Conservation (phyloP, 2,113 vertebrate genomes). For the Pterocles gutturalis region DNA sequence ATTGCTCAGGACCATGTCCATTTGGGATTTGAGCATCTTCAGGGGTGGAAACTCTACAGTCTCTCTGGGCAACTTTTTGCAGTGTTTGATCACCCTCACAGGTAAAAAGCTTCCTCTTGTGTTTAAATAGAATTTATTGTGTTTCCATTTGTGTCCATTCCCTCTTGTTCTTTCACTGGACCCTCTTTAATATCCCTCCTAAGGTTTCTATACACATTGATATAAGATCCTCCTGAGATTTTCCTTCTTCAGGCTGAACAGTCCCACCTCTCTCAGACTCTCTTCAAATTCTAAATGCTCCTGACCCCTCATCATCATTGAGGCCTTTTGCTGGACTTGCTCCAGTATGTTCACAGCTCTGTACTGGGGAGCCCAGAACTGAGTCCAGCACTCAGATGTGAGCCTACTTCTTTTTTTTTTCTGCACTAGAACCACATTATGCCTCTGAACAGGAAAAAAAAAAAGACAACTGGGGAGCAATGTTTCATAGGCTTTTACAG, state of each 20-base stretch:
- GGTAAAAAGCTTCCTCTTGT: background rate
- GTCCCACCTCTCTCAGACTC: background rate
- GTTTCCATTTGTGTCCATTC: background rate
- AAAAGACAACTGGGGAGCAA: background rate
- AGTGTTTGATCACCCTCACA: accelerated
- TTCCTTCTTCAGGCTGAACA: background rate
- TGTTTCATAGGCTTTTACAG: background rate
- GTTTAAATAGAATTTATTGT: background rate
- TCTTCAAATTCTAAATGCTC: background rate
- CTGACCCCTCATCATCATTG: background rate
- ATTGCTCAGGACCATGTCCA: background rate
- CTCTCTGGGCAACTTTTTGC: background rate
- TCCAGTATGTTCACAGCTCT: accelerated
- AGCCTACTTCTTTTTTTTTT: background rate
- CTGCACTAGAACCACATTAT: background rate
- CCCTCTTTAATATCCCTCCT: background rate
- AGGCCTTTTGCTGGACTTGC: background rate
- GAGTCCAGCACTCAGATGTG: background rate
- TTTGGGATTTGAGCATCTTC: background rate
- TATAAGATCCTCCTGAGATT: accelerated
- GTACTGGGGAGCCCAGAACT: background rate
- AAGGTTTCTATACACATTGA: background rate
- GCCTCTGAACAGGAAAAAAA: background rate
- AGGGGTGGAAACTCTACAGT: background rate
- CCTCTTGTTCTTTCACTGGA: background rate